Conservation (phyloP, 2,888 invertebrate genomes). For the Toxonevra muliebris region DNA sequence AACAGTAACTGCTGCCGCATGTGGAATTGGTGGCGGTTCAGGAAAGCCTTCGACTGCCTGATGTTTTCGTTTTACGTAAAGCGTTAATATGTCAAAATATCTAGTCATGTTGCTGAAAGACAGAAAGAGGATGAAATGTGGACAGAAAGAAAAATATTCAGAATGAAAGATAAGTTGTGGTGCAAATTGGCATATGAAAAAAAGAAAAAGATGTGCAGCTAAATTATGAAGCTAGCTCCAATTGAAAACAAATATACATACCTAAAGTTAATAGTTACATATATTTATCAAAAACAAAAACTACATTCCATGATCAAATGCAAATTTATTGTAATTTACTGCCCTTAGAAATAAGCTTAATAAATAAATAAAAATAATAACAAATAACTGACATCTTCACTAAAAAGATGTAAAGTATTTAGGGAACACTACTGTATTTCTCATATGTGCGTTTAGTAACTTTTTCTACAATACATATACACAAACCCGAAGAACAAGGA, state of each 20-base stretch:
- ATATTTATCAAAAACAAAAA: not conserved
- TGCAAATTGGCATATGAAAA: no score
- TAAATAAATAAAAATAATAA: no score
- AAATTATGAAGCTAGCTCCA: not conserved
- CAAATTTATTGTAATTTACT: constrained; percentile 11
- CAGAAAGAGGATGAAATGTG: not conserved
- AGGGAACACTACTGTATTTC: no score
- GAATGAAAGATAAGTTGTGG: not conserved
- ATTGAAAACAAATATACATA: not conserved
- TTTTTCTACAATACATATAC: not conserved
- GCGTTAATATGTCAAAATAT: not conserved
- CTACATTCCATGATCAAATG: not conserved
- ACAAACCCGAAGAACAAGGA: not conserved
- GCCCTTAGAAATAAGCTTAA: no score
- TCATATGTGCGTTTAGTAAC: no score
- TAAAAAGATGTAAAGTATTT: no score
- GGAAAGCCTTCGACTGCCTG: constrained; percentile 54
- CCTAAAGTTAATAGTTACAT: not conserved
- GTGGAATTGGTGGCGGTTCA: constrained; percentile 34
- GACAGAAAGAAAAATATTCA: not conserved
- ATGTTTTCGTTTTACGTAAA: constrained; percentile 45
- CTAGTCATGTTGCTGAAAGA: not conserved
- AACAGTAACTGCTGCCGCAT: constrained; percentile 20
- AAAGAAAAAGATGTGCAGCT: no score
- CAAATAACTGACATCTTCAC: no score